phyloP scores from a whole-genome alignment of 2,113 vertebrate genomes.

The Asarcornis scutulata region DNA sequence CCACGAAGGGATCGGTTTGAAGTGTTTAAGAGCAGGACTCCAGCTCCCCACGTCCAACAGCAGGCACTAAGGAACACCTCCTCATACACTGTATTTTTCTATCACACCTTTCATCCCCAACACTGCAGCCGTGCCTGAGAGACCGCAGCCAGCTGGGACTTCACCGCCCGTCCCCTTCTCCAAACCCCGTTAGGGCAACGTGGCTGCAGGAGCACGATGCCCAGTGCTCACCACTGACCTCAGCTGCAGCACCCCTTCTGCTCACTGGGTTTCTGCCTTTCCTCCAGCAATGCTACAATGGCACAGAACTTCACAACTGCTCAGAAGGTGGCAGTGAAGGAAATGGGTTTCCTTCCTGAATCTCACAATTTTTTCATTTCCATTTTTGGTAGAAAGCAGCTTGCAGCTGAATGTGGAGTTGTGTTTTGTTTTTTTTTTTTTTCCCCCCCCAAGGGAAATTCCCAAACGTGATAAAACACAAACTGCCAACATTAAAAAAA shows the following conservation, averaged over 20 bases:
- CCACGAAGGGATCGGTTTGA: not conserved
- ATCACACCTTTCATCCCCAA: not conserved
- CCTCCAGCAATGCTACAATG: not conserved
- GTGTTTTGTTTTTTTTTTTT: not conserved
- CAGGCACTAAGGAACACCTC: accelerated
- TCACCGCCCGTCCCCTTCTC: not conserved
- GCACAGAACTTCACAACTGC: not conserved
- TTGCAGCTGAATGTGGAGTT: not conserved
- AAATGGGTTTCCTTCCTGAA: not conserved
- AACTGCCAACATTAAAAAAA: not conserved
- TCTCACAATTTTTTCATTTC: not conserved
- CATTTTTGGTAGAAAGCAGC: not conserved
- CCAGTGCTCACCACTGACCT: not conserved
- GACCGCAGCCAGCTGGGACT: not conserved
- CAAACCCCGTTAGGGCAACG: not conserved
- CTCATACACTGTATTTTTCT: accelerated
- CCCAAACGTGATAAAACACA: not conserved
- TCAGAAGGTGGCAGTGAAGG: not conserved
- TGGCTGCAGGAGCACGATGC: not conserved
- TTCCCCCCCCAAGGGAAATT: not conserved
- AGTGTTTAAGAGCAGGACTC: not conserved
- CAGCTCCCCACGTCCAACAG: not conserved
- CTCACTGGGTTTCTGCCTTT: not conserved
- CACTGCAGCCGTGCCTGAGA: not conserved
- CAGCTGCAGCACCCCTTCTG: not conserved